phyloP scores from a whole-genome alignment of 2,797 vertebrate species.

The Pagetopsis macropterus region DNA sequence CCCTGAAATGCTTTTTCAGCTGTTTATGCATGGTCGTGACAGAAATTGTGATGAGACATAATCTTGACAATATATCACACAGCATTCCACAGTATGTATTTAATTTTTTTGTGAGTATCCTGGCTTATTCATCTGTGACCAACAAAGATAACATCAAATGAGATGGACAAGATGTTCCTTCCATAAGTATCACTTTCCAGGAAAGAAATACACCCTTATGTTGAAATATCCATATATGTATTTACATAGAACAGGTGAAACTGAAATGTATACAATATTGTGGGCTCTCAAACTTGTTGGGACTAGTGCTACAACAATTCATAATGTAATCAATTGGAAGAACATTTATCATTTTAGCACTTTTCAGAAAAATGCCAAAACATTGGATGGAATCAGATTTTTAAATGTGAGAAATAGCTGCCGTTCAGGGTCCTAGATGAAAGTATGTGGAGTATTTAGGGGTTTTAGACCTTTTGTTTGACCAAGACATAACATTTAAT shows the following conservation, averaged over 20 bases:
- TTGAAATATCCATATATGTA: neutral
- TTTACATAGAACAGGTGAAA: neutral
- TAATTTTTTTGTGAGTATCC: neutral
- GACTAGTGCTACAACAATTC: neutral
- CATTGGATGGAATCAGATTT: neutral
- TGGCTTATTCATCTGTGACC: neutral
- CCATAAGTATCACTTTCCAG: neutral
- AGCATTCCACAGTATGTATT: neutral
- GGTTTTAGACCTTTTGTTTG: neutral
- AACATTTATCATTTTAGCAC: neutral
- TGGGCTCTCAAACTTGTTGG: neutral
- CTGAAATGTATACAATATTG: neutral
- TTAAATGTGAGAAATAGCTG: neutral
- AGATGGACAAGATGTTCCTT: neutral
- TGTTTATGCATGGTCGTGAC: neutral
- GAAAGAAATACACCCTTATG: neutral
- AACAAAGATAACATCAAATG: neutral
- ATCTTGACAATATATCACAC: conserved; percentile 9
- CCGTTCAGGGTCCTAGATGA: neutral
- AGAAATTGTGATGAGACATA: conserved; percentile 23
- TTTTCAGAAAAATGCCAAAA: neutral
- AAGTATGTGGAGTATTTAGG: neutral
- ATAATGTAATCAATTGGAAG: neutral
- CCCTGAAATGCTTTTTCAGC: conserved; percentile 16
- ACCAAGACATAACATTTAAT: neutral